Base-by-base conservation (phyloP, 23 tunicate species). In the Clavelina lepadiformis region DNA sequence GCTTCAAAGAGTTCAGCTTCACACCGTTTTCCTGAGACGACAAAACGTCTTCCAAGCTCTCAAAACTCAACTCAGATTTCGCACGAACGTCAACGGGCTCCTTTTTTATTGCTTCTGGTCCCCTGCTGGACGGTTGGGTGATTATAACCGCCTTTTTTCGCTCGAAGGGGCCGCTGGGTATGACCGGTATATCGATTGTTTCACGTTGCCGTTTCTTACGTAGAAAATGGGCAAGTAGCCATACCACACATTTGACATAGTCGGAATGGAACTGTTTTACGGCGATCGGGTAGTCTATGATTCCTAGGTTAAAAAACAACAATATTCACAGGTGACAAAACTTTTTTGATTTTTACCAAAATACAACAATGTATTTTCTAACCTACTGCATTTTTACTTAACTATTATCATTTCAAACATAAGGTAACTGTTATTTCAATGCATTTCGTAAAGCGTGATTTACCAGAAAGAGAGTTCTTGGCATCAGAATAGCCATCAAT, bases 401-500 rank as follows among this genome's bases (percentile, higher is more conserved):
- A n/a, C n/a, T n/a, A n/a, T n/a, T n/a, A n/a, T n/a, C n/a, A n/a
- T n/a, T n/a, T n/a, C n/a, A n/a, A n/a, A n/a, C n/a, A n/a, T n/a
- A n/a, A n/a, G n/a, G n/a, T n/a, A n/a, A n/a, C n/a, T n/a, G n/a
- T n/a, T n/a, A n/a, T n/a, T n/a, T n/a, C n/a, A n/a, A n/a, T n/a
- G n/a, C n/a, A n/a, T n/a, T n/a, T n/a, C n/a, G n/a, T n/a, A n/a
- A n/a, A n/a, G n/a, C n/a, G n/a, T n/a, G n/a, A 53, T 11, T 46
- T 37, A 66, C 72, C 72, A 31, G 72, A 23, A 27, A 74, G 68
- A 0, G 86, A 80, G 56, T 80, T 81, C 36, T 73, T 81, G 2
- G 88, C 88, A 38, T 81, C 88, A 1, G 88, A 81, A 65, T 81
- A 72, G 20, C 86, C 75, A 20, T 80, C 69, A n/a, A 80, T 52